phyloP scores from a whole-genome alignment of 2,113 vertebrate species.

The Phaetusa simplex region DNA sequence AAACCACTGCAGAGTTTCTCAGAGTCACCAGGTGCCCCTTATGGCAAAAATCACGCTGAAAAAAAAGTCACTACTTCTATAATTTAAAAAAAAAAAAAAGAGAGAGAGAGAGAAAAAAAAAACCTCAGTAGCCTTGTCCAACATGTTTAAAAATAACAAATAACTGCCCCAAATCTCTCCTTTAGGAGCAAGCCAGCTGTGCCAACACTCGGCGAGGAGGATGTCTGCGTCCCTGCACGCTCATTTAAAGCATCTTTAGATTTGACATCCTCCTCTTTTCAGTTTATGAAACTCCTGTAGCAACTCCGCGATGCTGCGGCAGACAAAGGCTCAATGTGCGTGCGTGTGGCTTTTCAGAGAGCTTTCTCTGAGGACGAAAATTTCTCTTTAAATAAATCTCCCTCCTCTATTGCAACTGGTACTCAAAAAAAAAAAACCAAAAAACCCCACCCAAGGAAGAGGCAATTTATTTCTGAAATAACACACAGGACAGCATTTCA shows the following conservation, averaged over 20 bases:
- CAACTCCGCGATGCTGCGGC: slow-evolving; percentile 21
- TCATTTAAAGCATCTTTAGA: background rate
- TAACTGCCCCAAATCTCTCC: background rate
- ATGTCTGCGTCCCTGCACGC: background rate
- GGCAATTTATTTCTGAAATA: slow-evolving; percentile 70
- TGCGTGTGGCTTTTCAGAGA: slow-evolving; percentile 55
- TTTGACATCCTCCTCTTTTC: background rate
- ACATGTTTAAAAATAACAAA: slow-evolving; percentile 31
- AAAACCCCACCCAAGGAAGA: background rate
- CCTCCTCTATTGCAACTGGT: background rate
- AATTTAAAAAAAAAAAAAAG: background rate
- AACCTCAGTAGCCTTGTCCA: background rate
- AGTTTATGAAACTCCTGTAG: slow-evolving; percentile 30
- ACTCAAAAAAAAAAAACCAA: background rate
- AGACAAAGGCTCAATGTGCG: slow-evolving; percentile 58
- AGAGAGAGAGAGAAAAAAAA: background rate
- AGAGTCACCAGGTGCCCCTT: background rate
- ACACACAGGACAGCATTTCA: slow-evolving; percentile 41
- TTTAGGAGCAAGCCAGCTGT: background rate
- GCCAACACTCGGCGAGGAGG: background rate
- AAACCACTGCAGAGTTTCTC: background rate
- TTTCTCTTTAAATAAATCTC: slow-evolving; percentile 62
- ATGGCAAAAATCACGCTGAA: slow-evolving; percentile 1
- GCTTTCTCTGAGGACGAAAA: slow-evolving; percentile 64
- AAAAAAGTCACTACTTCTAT: background rate